Evolutionary conservation across 2,797 vertebrate genomes (phyloP).

Genomic region (Pterois miles): DNA sequence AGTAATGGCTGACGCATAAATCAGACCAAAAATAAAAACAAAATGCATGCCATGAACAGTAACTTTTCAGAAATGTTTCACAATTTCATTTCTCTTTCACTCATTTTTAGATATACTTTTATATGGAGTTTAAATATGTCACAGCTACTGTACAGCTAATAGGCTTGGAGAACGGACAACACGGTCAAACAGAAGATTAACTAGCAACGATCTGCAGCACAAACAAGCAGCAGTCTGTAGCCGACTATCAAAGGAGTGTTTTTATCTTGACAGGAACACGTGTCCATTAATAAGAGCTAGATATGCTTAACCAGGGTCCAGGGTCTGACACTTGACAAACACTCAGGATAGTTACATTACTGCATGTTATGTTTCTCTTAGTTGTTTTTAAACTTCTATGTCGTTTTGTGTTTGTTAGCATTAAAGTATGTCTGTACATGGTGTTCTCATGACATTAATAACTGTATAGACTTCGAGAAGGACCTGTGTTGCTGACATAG

Average conservation of each 20-base stretch:
- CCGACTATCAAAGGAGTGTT: background rate
- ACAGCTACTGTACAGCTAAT: background rate
- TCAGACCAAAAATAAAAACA: background rate
- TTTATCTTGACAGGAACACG: slow-evolving; percentile 8
- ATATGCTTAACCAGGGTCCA: background rate
- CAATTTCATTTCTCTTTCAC: background rate
- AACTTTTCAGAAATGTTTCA: background rate
- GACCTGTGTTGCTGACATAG: background rate
- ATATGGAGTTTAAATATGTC: background rate
- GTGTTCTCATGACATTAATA: background rate
- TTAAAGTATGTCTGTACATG: background rate
- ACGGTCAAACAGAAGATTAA: background rate
- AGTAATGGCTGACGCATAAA: background rate
- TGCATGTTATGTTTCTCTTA: background rate
- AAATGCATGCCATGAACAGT: background rate
- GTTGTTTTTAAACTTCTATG: background rate
- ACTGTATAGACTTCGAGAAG: background rate
- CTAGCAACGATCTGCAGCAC: background rate
- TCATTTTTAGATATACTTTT: background rate
- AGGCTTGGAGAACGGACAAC: background rate
- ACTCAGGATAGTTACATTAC: background rate
- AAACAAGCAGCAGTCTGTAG: background rate
- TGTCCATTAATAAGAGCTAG: background rate
- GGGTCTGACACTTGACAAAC: background rate
- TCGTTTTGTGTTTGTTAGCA: background rate